Evolutionary conservation across 2,888 invertebrate species (phyloP).

Genomic region (Bugula neritina): DNA sequence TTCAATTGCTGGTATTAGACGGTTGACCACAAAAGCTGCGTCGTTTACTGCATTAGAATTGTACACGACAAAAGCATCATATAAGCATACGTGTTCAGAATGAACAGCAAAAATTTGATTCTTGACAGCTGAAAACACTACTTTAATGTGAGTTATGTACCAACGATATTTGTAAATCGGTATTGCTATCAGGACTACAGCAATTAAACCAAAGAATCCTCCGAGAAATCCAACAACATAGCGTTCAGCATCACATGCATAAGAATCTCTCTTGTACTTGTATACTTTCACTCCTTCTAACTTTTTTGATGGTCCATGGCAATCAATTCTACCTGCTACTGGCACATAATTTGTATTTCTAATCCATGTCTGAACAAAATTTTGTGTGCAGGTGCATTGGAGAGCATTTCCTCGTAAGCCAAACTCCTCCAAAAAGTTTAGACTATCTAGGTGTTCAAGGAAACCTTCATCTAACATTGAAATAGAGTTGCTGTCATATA

Average conservation of each 20-base stretch:
- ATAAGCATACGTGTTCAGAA: background rate
- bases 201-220: background rate
- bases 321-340: background rate
- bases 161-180: background rate
- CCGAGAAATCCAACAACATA: background rate
- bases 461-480: background rate
- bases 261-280: background rate
- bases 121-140: background rate
- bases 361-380: conserved; percentile 5
- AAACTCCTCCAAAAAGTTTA: background rate
- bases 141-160: background rate
- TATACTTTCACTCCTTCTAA: background rate
- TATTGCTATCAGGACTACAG: background rate
- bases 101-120: background rate
- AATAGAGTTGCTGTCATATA: background rate
- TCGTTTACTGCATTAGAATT: background rate
- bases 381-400: background rate
- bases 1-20: background rate
- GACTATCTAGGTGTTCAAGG: background rate
- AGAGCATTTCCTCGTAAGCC: conserved; percentile 2
- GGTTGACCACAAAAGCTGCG: background rate
- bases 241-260: background rate
- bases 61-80: conserved; percentile 21
- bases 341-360: background rate
- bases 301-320: background rate